Evolutionary conservation across 2,888 invertebrate genomes (phyloP).

Genomic region (Coenonympha glycerion): DNA sequence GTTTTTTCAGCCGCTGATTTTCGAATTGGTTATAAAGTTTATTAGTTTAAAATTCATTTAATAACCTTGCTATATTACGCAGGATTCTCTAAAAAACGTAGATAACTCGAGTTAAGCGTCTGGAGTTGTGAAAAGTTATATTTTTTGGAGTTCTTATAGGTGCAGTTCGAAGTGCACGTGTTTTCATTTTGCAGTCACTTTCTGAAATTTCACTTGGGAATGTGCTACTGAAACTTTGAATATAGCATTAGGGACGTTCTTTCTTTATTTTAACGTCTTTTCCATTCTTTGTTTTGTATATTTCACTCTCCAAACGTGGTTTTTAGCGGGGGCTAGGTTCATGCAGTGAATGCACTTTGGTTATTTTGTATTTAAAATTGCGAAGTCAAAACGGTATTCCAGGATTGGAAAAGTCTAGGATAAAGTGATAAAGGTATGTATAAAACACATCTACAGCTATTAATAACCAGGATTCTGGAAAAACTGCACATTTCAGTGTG

Average conservation of each 20-base stretch:
- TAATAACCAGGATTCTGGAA: constrained; percentile 1
- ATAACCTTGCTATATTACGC: constrained; percentile 30
- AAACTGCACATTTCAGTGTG: not conserved
- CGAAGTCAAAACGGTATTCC: constrained; percentile 37
- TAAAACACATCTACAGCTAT: constrained; percentile 13
- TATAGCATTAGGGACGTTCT: constrained; percentile 4
- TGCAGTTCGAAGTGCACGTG: constrained; percentile 70
- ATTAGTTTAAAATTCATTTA: too few species aligned
- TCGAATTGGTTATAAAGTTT: constrained; percentile 67
- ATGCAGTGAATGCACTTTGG: constrained; percentile 49
- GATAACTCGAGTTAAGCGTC: not conserved
- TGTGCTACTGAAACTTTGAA: constrained; percentile 24
- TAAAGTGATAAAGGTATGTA: constrained; percentile 69
- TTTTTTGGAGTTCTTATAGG: constrained; percentile 39
- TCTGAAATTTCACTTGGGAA: constrained; percentile 47
- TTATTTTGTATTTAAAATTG: constrained; percentile 49
- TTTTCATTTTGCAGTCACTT: constrained; percentile 68
- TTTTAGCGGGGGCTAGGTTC: constrained; percentile 43
- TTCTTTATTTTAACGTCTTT: not conserved
- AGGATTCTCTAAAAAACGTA: constrained; percentile 28
- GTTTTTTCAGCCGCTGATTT: constrained; percentile 73
- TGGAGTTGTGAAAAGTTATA: constrained; percentile 10
- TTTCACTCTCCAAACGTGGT: constrained; percentile 24
- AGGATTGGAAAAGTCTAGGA: constrained; percentile 44
- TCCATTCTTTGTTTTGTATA: constrained; percentile 27